These are phyloP conservation scores for Orcinus orca DNA, from an alignment of 2,113 vertebrate species.

Conservation along the genomic window DNA sequence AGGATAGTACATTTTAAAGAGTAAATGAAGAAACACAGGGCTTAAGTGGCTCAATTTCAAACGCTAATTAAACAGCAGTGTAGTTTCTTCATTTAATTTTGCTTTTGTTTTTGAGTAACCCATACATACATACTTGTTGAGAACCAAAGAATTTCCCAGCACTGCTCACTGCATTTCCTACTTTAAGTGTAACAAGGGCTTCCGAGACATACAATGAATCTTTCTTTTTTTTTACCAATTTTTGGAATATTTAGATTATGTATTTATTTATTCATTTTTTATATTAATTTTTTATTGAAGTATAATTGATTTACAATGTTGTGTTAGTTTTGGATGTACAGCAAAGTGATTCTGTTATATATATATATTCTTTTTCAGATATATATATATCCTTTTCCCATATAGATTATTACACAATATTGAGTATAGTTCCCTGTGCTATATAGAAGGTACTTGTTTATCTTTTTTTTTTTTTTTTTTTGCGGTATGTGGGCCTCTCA, in stretches of 20 bases:
- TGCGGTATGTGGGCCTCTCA: no score
- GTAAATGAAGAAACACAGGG: background rate
- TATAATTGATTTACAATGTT: background rate
- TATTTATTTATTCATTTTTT: background rate
- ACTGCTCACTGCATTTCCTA: background rate
- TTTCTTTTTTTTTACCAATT: background rate
- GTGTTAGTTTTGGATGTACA: background rate
- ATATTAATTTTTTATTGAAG: background rate
- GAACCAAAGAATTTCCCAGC: no score
- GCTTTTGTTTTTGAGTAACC: background rate
- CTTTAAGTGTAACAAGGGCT: background rate
- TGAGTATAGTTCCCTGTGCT: no score
- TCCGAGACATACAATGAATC: background rate
- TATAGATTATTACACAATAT: no score
- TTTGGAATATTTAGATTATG: background rate
- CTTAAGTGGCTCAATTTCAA: background rate
- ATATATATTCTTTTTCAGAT: background rate
- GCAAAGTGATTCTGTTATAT: background rate
- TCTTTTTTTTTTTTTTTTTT: no score
- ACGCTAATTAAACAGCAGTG: background rate
- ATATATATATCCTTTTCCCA: no score
- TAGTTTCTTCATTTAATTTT: background rate
- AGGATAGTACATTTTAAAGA: background rate
- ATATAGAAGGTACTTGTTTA: no score
- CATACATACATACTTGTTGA: rapidly evolving